phyloP scores from a whole-genome alignment of 2,888 invertebrate genomes.

The Blastobasis lacticolella region DNA sequence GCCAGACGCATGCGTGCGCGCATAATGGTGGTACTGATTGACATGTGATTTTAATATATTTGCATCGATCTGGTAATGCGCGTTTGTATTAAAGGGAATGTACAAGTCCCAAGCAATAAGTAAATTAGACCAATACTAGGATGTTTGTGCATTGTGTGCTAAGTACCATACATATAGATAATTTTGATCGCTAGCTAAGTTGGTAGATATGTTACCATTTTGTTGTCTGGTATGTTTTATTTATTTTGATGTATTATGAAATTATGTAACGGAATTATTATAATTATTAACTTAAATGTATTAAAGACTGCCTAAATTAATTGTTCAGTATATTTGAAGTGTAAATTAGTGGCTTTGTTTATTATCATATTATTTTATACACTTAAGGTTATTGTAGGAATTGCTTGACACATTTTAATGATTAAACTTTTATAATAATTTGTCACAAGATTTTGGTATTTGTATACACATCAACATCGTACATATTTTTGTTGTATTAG shows the following conservation, averaged over 20 bases:
- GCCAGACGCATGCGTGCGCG: no score
- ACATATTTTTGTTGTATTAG: constrained; percentile 70
- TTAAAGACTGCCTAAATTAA: constrained; percentile 73
- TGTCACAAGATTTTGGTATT: constrained; percentile 22
- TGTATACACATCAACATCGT: constrained; percentile 36
- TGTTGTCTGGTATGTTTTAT: constrained; percentile 58
- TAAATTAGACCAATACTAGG: constrained; percentile 72
- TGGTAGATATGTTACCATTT: constrained; percentile 63
- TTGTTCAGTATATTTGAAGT: constrained; percentile 59
- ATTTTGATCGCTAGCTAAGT: constrained; percentile 54
- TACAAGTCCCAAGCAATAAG: constrained; percentile 57
- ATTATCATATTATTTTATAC: constrained; percentile 28
- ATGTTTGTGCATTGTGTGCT: constrained; percentile 66
- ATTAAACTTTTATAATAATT: constrained; percentile 14
- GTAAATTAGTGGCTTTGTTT: constrained; percentile 49
- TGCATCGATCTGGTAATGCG: constrained; percentile 50
- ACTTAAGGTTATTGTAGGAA: no score
- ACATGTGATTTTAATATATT: constrained; percentile 30
- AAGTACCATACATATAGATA: constrained; percentile 52
- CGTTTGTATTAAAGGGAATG: constrained; percentile 37
- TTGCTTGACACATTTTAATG: no score
- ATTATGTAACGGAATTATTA: constrained; percentile 51
- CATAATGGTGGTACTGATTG: background rate
- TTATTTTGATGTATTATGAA: constrained; percentile 55
- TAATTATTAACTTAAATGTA: constrained; percentile 60